Evolutionary conservation across 1,140 invertebrate genomes (phyloP).

Genomic region (Capitella teleta): DNA sequence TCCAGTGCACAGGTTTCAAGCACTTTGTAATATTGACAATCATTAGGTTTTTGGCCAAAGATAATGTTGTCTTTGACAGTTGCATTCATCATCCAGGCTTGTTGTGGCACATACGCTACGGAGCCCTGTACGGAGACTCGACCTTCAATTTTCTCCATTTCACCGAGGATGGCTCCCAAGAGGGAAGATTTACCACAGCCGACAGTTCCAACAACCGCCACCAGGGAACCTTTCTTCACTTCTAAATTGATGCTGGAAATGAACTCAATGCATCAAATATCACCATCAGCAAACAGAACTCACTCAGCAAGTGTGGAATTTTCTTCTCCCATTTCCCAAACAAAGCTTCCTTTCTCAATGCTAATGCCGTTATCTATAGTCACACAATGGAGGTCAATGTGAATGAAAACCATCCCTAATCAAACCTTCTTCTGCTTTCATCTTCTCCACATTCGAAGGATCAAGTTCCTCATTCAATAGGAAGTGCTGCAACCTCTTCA

Average conservation of each 20-base stretch:
- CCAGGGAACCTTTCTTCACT: conserved; percentile 17
- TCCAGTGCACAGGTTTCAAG: conserved; percentile 49
- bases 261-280: no score
- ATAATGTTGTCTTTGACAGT: conserved; percentile 70
- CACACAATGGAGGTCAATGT: no score
- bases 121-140: conserved; percentile 53
- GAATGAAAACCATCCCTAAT: no score
- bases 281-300: no score
- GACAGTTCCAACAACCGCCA: conserved; percentile 49
- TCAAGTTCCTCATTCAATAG: conserved; percentile 9
- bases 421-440: conserved; percentile 6
- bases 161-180: conserved; percentile 61
- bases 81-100: conserved; percentile 70
- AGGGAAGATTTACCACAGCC: conserved; percentile 64
- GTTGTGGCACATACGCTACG: conserved; percentile 63
- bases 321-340: no score
- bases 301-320: no score
- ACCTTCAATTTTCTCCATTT: conserved; percentile 54
- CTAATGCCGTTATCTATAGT: no score
- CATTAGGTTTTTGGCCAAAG: conserved; percentile 53
- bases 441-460: not conserved
- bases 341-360: no score
- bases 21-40: conserved; percentile 40
- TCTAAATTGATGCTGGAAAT: conserved; percentile 7
- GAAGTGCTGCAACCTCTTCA: conserved; percentile 5